Evolutionary conservation across 2,888 invertebrate species (phyloP).

Genomic region (Xestia rhomboidea): DNA sequence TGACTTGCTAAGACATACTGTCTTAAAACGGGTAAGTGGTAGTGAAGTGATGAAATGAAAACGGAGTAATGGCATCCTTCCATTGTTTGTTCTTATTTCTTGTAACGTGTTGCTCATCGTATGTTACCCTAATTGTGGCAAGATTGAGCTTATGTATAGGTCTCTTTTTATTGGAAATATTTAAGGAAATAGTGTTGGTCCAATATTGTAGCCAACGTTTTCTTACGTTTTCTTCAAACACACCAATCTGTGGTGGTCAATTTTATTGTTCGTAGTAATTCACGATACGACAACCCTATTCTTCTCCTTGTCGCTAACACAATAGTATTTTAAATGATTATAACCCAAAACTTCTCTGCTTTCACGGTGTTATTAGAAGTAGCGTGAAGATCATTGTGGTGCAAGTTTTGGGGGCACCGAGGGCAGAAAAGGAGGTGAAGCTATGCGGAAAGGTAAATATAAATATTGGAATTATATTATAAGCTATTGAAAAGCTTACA

Average conservation of each 20-base stretch:
- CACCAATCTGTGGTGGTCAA: not conserved
- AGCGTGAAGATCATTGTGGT: not conserved
- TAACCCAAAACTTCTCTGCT: not conserved
- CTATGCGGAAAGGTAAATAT: not conserved
- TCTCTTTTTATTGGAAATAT: not conserved
- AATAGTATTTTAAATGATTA: not conserved
- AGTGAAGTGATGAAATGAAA: conserved; percentile 10
- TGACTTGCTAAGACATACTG: not conserved
- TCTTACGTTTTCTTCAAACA: not conserved
- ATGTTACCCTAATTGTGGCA: not conserved
- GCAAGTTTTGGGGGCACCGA: not conserved
- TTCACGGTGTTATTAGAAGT: not conserved
- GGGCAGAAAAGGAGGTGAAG: not conserved
- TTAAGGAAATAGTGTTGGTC: not conserved
- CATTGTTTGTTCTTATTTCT: conserved; percentile 8
- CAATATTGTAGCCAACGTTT: not conserved
- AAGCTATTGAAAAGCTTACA: not conserved
- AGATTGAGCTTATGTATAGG: not conserved
- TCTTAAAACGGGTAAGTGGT: conserved; percentile 3
- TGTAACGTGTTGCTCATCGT: not conserved
- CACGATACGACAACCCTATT: not conserved
- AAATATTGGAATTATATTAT: not conserved
- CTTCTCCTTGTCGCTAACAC: not conserved
- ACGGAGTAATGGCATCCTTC: not conserved
- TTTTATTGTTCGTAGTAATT: not conserved